Conservation (phyloP, 2,113 vertebrate species). For the Vulpes vulpes region DNA sequence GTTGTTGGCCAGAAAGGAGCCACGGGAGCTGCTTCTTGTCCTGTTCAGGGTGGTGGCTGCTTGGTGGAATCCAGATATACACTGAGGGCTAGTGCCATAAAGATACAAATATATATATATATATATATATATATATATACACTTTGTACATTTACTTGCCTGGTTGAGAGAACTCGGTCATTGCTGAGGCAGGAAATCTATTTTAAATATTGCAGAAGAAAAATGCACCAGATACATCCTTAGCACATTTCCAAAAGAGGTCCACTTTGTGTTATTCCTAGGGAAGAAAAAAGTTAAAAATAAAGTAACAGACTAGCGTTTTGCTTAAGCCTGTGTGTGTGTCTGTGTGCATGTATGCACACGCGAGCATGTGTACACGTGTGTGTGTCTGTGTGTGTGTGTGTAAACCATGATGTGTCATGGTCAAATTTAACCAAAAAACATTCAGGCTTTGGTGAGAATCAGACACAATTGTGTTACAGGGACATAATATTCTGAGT, state of each 20-base stretch:
- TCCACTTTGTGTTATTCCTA: background rate
- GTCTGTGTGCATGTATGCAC: background rate
- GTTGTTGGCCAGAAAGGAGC: background rate
- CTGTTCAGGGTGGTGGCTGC: background rate
- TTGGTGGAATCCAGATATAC: background rate
- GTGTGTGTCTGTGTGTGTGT: background rate
- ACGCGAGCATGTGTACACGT: background rate
- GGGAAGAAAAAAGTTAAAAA: conserved; percentile 43
- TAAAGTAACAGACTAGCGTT: conserved; percentile 54
- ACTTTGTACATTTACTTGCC: background rate
- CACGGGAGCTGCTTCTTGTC: background rate
- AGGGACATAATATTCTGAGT: background rate
- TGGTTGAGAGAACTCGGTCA: background rate
- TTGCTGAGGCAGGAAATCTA: conserved; percentile 25
- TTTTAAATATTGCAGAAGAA: conserved; percentile 6
- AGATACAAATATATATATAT: too few relatives aligned
- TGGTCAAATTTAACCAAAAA: background rate
- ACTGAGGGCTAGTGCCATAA: background rate
- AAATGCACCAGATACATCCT: conserved; percentile 47
- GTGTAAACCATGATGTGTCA: background rate
- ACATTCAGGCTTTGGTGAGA: background rate
- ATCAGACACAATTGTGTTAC: background rate
- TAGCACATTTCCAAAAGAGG: conserved; percentile 41
- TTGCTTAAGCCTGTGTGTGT: conserved; percentile 48
- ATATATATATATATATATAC: background rate